Percentiles rank a stretch among this genome's conserved stretches.
Evolutionary conservation across 2,113 vertebrate genomes (phyloP).

Genomic region (Struthio camelus): DNA sequence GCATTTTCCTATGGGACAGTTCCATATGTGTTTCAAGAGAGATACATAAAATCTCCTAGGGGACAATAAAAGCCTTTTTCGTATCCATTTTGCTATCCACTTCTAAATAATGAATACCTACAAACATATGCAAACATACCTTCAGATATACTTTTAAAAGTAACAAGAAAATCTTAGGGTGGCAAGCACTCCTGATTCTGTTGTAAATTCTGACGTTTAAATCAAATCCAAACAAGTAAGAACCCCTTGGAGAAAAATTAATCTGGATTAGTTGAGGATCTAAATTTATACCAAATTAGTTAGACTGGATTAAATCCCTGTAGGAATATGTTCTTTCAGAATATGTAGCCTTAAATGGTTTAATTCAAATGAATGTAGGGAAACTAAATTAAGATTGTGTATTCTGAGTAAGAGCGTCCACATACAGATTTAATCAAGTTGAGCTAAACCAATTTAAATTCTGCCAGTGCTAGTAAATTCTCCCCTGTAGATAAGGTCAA

Average conservation of each 20-base stretch:
- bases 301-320: not conserved
- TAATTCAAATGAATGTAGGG: slow-evolving; percentile 19
- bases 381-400: not conserved
- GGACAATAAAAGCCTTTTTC: too few species aligned
- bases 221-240: not conserved
- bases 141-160: not conserved
- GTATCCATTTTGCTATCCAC: not conserved
- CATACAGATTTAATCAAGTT: not conserved
- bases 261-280: not conserved
- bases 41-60: too few species aligned
- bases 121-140: not conserved
- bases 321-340: not conserved
- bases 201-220: not conserved
- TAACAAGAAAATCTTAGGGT: not conserved
- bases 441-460: slow-evolving; percentile 3
- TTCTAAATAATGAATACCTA: not conserved
- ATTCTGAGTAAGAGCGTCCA: not conserved
- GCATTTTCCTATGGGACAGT: too few species aligned
- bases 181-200: not conserved
- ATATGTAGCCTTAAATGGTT: not conserved
- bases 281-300: not conserved
- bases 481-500: not conserved
- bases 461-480: not conserved
- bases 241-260: not conserved
- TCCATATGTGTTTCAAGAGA: too few species aligned